Evolutionary conservation across 2,797 vertebrate species (phyloP).

Genomic region (Rhincodon typus): DNA sequence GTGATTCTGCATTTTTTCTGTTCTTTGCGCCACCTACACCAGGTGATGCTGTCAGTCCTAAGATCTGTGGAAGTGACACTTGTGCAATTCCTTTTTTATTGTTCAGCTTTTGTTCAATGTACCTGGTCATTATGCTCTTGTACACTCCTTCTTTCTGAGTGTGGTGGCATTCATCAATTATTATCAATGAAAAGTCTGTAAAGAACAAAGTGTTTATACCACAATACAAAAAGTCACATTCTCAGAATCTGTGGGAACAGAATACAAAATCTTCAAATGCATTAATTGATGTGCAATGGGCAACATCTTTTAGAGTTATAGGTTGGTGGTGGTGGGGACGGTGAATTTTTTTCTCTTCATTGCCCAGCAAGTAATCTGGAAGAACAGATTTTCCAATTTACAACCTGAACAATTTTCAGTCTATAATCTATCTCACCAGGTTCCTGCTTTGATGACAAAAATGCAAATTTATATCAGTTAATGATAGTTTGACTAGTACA

Average conservation of each 20-base stretch:
- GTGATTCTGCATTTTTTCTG: slow-evolving; percentile 69
- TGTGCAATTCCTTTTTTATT: slow-evolving; percentile 59
- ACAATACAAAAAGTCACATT: background rate
- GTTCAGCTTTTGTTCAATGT: slow-evolving; percentile 75
- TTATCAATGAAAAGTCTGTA: slow-evolving; percentile 78
- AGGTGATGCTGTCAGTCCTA: slow-evolving; percentile 88
- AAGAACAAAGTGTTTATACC: background rate
- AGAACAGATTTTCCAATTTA: background rate
- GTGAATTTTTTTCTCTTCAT: background rate
- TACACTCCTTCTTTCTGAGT: slow-evolving; percentile 87
- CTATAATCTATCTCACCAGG: background rate
- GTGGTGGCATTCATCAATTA: slow-evolving; percentile 96
- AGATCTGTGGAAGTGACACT: slow-evolving; percentile 73
- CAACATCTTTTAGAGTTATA: background rate
- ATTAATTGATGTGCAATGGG: background rate
- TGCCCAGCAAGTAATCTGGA: background rate
- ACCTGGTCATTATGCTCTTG: slow-evolving; percentile 89
- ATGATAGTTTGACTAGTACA: background rate
- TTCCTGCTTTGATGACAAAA: background rate
- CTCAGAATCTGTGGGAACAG: background rate
- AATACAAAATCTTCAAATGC: background rate
- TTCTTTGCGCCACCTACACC: slow-evolving; percentile 80
- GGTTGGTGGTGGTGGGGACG: too few relatives aligned
- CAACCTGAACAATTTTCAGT: background rate
- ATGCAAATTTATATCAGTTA: background rate